Base-by-base conservation (phyloP, 1,140 invertebrate genomes). In the Atta texana region DNA sequence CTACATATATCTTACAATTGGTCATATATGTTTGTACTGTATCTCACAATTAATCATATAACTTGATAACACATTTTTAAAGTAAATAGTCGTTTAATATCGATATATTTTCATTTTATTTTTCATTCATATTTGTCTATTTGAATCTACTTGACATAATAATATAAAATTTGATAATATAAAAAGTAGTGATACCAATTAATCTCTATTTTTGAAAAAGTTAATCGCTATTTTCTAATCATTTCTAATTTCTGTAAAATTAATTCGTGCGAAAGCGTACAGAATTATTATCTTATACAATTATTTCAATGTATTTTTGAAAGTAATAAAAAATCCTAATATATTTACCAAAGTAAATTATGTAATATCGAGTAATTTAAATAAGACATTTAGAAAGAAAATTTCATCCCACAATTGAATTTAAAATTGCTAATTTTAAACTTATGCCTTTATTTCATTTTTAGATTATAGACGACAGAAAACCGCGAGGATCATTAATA, bases 391-490 rank as follows among this genome's bases (percentile, higher is more conserved):
- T 69, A 6, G 14, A 69, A 12, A 66, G 21, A 77, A 63, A 55
- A 28, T 55, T 39, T 39, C 0, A 12, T 24, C 24, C 1, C 24
- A 57, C 55, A 86, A 69, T 7, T 2, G 31, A 59, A 53, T 39
- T 71, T 63, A 6, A n/a, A n/a, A 44, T 39, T 49, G 3, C 1
- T 51, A 18, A 66, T 71, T 57, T 5, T 39, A 16, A 51, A 16
- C 14, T 51, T 51, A 4, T 18, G 21, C 5, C 8, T 10, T 55
- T 82, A 49, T 49, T 51, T 61, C 28, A 31, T 51, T 82, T 72
- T 74, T n/a, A 75, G 39, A 82, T 82, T 82, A 74, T 28, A 31
- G 14, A n/a, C 24, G 34, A 84, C 80, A 55, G 28, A 24, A 84
- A 61, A 61, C 80, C 31, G 39, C 63, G n/a, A 74, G 34, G 12